Percentiles rank a stretch among this genome's conserved stretches.
These are phyloP conservation scores for Mylabris phalerata DNA, from an alignment of 1,140 invertebrate species.

Conservation along the genomic window DNA sequence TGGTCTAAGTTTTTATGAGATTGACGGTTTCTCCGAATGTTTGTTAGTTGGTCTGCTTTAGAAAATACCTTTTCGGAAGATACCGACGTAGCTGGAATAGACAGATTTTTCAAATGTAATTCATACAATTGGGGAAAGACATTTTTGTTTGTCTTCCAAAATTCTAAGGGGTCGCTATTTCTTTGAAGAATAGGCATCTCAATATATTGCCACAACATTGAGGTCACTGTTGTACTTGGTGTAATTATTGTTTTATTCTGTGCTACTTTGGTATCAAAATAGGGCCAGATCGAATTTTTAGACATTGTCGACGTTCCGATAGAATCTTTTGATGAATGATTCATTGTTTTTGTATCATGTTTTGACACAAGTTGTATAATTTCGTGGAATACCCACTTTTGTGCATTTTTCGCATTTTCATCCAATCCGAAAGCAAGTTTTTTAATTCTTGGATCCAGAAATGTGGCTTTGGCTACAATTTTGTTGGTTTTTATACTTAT, in stretches of 20 bases:
- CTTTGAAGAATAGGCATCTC: constrained; percentile 24
- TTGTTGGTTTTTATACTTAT: constrained; percentile 26
- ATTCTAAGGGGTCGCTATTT: constrained; percentile 26
- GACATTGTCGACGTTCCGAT: too few relatives aligned
- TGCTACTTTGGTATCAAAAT: constrained; percentile 20
- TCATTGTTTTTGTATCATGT: too few relatives aligned
- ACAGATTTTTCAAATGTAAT: constrained; percentile 27
- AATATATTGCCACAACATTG: constrained; percentile 28
- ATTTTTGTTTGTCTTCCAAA: constrained; percentile 26
- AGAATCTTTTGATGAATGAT: too few relatives aligned
- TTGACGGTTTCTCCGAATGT: constrained; percentile 7
- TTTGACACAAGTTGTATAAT: not conserved
- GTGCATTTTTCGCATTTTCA: constrained; percentile 28
- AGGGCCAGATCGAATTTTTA: constrained; percentile 17
- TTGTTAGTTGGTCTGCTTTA: too few relatives aligned
- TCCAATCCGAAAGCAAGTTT: constrained; percentile 31
- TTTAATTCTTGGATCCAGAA: constrained; percentile 36
- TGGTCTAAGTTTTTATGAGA: constrained; percentile 19
- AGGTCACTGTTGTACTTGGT: constrained; percentile 8
- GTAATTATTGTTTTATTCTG: constrained; percentile 10
- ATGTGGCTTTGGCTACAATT: constrained; percentile 27
- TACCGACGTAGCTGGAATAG: constrained; percentile 30
- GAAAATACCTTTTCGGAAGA: constrained; percentile 25
- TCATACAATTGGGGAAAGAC: constrained; percentile 26
- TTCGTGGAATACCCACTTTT: constrained; percentile 30